Percentiles rank a stretch among this genome's conserved stretches.
These are phyloP conservation scores for Caloenas nicobarica DNA, from an alignment of 2,113 vertebrate species.

Conservation along the genomic window DNA sequence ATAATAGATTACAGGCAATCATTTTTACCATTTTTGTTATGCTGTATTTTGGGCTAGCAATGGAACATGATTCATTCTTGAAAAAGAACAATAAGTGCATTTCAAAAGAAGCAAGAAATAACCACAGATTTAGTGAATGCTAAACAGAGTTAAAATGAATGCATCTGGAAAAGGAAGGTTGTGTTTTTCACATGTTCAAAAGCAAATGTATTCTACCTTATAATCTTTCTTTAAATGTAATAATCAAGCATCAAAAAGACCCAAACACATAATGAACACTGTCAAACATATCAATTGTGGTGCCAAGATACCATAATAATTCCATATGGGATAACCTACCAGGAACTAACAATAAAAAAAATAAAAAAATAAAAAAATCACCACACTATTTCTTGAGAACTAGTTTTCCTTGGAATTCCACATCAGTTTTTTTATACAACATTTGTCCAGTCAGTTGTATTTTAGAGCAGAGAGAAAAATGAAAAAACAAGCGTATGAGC, in stretches of 20 bases:
- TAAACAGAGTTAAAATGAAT: constrained; percentile 26
- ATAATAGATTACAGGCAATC: constrained; percentile 24
- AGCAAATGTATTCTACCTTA: constrained; percentile 23
- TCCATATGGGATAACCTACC: not conserved
- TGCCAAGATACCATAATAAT: constrained; percentile 23
- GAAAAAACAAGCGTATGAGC: not conserved
- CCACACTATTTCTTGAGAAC: not conserved
- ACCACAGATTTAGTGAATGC: not conserved
- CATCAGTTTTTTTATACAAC: not conserved
- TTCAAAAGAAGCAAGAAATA: constrained; percentile 30
- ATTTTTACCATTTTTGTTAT: not conserved
- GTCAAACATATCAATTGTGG: constrained; percentile 26
- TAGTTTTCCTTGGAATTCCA: not conserved
- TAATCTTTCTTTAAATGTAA: constrained; percentile 53
- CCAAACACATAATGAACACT: constrained; percentile 42
- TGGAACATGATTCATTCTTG: not conserved
- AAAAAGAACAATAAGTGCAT: constrained; percentile 43
- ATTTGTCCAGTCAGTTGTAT: not conserved
- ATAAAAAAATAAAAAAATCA: no score
- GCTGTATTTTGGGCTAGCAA: constrained; percentile 13
- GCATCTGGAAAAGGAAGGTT: not conserved
- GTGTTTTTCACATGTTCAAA: not conserved
- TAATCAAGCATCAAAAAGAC: constrained; percentile 42
- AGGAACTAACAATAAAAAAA: not conserved
- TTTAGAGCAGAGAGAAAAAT: not conserved